Evolutionary conservation across 1,140 invertebrate genomes (phyloP).

Genomic region (Zaprionus tsacasi): DNA sequence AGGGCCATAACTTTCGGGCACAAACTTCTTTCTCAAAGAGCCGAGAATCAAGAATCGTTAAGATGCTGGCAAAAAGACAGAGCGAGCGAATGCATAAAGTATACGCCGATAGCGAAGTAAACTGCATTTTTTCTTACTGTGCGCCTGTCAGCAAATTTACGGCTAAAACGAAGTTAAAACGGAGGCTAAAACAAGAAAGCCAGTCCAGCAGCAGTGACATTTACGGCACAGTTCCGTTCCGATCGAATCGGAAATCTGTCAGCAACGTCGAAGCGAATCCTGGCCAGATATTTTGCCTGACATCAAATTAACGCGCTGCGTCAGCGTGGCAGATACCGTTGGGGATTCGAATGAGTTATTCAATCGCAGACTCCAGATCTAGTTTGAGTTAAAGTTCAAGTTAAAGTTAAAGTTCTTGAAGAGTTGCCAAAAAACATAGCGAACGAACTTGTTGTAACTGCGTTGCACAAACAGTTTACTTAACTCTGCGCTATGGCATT

Average conservation of each 20-base stretch:
- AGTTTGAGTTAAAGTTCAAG: not conserved
- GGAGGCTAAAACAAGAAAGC: not conserved
- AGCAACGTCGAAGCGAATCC: slow-evolving; percentile 1
- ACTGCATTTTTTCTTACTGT: not conserved
- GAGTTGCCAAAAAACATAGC: not conserved
- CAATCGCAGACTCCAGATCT: not conserved
- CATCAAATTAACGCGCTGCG: slow-evolving; percentile 11
- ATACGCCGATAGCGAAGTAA: not conserved
- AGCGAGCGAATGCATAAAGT: not conserved
- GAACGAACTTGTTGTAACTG: not conserved
- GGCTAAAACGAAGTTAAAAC: not conserved
- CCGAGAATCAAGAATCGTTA: not conserved
- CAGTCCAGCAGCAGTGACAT: not conserved
- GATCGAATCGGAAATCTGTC: slow-evolving; percentile 20
- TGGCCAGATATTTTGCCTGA: not conserved
- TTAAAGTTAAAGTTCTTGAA: not conserved
- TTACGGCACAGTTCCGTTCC: slow-evolving; percentile 8
- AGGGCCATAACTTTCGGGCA: slow-evolving; percentile 7
- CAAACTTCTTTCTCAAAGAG: not conserved
- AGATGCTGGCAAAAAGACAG: slow-evolving; percentile 4
- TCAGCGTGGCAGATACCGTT: not conserved
- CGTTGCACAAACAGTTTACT: slow-evolving; percentile 27
- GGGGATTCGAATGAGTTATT: not conserved
- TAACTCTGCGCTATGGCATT: slow-evolving; percentile 29
- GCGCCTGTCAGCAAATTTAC: slow-evolving; percentile 13